phyloP scores from a whole-genome alignment of 2,113 vertebrate species.

The Falco punctatus region DNA sequence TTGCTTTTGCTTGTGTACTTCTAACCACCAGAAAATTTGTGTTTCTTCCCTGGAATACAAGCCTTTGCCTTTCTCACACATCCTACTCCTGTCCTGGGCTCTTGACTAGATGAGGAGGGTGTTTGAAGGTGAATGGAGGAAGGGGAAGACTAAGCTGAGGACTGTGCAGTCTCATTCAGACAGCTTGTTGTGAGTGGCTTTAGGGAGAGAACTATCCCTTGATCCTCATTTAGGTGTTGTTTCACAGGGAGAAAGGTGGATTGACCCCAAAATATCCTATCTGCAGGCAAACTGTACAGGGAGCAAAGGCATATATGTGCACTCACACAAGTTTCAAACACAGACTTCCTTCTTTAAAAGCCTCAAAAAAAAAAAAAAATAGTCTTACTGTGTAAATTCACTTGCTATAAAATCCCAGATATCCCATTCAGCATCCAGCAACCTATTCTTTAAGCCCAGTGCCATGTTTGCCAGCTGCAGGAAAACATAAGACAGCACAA shows the following conservation, averaged over 20 bases:
- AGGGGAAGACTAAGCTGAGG: neutral
- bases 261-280: neutral
- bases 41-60: neutral
- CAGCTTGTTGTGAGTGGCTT: neutral
- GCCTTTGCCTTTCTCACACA: neutral
- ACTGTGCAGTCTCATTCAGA: neutral
- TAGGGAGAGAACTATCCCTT: neutral
- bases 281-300: neutral
- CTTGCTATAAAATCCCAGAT: neutral
- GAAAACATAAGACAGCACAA: neutral
- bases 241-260: neutral
- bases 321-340: neutral
- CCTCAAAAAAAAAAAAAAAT: neutral
- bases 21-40: neutral
- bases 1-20: neutral
- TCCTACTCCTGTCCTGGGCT: neutral
- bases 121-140: neutral
- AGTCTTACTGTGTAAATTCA: neutral
- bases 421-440: neutral
- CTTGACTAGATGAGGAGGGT: neutral
- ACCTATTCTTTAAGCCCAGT: neutral
- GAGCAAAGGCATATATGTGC: neutral
- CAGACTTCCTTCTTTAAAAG: neutral
- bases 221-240: neutral
- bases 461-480: neutral